A percentile compares a stretch with the other conserved stretches of the same genome.
These are phyloP conservation scores for Drosophila paracracens DNA, from an alignment of 2,888 invertebrate genomes.

Conservation along the genomic window DNA sequence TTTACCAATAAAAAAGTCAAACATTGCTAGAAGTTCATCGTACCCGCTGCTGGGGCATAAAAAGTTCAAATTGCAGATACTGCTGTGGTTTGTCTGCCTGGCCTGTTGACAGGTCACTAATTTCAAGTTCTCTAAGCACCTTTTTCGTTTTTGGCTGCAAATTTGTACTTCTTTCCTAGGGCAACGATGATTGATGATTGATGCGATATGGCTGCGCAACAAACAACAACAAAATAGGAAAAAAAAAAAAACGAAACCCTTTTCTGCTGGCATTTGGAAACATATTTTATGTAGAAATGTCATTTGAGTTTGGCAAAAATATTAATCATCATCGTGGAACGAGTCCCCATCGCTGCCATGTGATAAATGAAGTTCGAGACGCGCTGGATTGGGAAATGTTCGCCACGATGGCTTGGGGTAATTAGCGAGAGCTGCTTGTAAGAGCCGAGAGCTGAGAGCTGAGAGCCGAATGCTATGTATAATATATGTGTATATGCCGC, in stretches of 20 bases:
- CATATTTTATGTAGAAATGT: conserved; percentile 73
- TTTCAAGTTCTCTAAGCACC: conserved; percentile 63
- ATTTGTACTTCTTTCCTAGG: conserved; percentile 27
- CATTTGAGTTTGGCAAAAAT: conserved; percentile 70
- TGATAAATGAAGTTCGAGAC: conserved; percentile 72
- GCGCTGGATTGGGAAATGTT: conserved; percentile 58
- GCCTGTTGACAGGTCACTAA: conserved; percentile 78
- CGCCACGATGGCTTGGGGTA: conserved; percentile 55
- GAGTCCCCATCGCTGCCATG: conserved; percentile 14
- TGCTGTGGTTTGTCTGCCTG: conserved; percentile 37
- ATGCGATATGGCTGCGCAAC: conserved; percentile 55
- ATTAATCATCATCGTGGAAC: conserved; percentile 65
- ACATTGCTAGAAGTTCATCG: not conserved
- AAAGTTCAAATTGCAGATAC: conserved; percentile 14
- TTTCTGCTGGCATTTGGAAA: conserved; percentile 52
- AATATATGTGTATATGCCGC: conserved; percentile 26
- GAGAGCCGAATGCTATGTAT: conserved; percentile 1
- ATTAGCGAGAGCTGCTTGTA: conserved; percentile 54
- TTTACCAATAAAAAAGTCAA: not conserved
- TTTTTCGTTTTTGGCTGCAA: conserved; percentile 51
- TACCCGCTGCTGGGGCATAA: conserved; percentile 1
- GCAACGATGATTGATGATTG: conserved; percentile 73
- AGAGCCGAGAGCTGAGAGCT: conserved; percentile 9
- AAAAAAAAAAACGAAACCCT: conserved; percentile 51
- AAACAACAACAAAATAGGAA: conserved; percentile 16